phyloP scores from a whole-genome alignment of 2,888 invertebrate genomes.

The Nomada hirtipes region DNA sequence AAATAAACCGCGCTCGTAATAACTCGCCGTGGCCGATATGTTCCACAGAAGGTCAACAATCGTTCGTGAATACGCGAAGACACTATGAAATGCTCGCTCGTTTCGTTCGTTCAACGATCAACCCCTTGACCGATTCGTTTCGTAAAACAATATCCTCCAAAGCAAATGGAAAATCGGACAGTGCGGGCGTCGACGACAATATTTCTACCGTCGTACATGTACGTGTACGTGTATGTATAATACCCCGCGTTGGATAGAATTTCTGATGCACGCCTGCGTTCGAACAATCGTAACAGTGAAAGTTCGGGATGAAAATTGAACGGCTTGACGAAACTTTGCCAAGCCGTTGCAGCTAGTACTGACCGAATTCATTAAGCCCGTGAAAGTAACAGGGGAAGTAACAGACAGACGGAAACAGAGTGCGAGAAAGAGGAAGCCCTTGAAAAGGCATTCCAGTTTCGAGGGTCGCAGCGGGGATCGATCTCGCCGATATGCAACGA shows the following conservation, averaged over 20 bases:
- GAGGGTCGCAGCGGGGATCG: constrained; percentile 50
- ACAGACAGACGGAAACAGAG: constrained; percentile 9
- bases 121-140: constrained; percentile 6
- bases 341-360: constrained; percentile 8
- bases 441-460: constrained; percentile 47
- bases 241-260: background rate
- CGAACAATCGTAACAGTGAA: background rate
- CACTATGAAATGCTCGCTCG: constrained; percentile 18
- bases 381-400: constrained; percentile 26
- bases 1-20: constrained; percentile 57
- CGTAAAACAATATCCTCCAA: constrained; percentile 21
- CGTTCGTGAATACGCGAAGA: constrained; percentile 51
- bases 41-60: constrained; percentile 60
- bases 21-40: constrained; percentile 56
- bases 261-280: background rate
- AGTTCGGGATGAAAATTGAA: constrained; percentile 25
- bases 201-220: background rate
- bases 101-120: background rate
- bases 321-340: constrained; percentile 24
- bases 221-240: background rate
- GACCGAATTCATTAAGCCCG: constrained; percentile 32
- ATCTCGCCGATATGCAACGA: constrained; percentile 50
- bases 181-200: constrained; percentile 3
- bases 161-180: constrained; percentile 1
- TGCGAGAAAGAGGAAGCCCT: constrained; percentile 10